Percentiles rank a stretch among this genome's conserved stretches.
These are phyloP conservation scores for Melanerpes formicivorus DNA, from an alignment of 2,113 vertebrate genomes.

Conservation along the genomic window DNA sequence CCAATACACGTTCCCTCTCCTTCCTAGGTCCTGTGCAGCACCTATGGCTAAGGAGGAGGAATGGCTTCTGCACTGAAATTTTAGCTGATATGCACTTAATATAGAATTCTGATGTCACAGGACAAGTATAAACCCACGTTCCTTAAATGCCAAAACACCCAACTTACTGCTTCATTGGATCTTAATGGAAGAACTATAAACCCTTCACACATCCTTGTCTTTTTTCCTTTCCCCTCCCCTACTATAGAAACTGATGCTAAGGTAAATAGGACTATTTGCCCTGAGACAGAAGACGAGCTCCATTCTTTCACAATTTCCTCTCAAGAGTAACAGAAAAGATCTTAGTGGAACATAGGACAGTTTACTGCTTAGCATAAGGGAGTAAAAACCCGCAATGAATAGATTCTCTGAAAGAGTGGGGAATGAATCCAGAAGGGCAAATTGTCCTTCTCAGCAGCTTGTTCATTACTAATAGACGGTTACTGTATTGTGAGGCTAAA, in stretches of 20 bases:
- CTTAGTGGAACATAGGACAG: background rate
- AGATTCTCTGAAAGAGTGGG: background rate
- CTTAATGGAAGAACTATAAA: background rate
- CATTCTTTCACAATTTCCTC: slow-evolving; percentile 1
- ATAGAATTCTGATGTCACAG: background rate
- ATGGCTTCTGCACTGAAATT: background rate
- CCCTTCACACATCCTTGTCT: background rate
- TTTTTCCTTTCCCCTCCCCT: background rate
- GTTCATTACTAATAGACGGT: slow-evolving; percentile 50
- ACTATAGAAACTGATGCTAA: background rate
- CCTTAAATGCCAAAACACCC: background rate
- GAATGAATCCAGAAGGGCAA: slow-evolving; percentile 10
- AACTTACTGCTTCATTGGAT: background rate
- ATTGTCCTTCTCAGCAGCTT: background rate
- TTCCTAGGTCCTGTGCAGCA: background rate
- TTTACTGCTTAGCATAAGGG: background rate
- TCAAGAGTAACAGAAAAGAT: background rate
- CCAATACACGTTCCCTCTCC: fast-evolving
- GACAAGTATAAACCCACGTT: background rate
- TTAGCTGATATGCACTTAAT: background rate
- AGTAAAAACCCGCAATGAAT: background rate
- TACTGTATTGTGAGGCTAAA: slow-evolving; percentile 36
- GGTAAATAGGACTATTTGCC: background rate
- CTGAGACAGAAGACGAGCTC: background rate
- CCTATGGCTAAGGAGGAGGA: background rate